These are phyloP conservation scores for Pristis pectinata DNA, from an alignment of 2,797 vertebrate species.

Conservation along the genomic window DNA sequence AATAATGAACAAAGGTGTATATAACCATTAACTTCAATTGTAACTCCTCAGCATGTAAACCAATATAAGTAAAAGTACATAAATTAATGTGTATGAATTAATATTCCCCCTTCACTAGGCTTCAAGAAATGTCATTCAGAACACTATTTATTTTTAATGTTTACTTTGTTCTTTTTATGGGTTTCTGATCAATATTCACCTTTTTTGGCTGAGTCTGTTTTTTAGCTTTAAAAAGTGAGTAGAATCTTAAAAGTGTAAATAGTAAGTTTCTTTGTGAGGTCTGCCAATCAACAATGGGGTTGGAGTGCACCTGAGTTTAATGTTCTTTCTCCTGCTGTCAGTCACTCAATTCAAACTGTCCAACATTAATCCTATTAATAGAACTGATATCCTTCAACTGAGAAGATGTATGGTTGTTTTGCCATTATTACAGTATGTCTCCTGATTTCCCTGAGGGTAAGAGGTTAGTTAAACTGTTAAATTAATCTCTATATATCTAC, in stretches of 20 bases:
- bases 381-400: not conserved
- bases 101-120: not conserved
- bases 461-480: constrained; percentile 14
- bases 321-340: not conserved
- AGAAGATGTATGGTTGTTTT: not conserved
- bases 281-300: not conserved
- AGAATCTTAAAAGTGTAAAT: not conserved
- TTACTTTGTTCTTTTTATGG: not conserved
- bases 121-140: not conserved
- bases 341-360: not conserved
- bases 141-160: not conserved
- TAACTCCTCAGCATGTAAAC: not conserved
- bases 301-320: not conserved
- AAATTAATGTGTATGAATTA: not conserved
- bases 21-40: not conserved
- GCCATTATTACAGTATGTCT: not conserved
- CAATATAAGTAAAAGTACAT: not conserved
- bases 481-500: not conserved
- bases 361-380: not conserved
- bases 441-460: constrained; percentile 14
- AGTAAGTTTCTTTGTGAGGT: constrained; percentile 12
- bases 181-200: not conserved
- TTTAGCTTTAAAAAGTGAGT: not conserved
- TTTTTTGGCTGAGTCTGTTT: not conserved
- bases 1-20: not conserved